Conservation (phyloP, 2,888 invertebrate genomes). For the Stramonita haemastoma region DNA sequence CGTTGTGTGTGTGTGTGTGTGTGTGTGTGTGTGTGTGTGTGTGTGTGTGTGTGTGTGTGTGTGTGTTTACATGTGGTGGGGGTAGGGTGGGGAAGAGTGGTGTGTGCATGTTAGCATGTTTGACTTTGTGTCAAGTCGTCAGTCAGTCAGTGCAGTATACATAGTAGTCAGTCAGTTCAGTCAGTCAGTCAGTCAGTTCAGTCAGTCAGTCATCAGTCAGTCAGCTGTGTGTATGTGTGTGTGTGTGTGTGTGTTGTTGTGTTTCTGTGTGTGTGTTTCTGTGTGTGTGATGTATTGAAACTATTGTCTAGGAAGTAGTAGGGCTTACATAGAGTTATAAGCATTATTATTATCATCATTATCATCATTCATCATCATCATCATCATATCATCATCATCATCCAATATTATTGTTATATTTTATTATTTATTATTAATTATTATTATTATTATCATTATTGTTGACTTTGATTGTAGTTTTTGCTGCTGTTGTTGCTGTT, state of each 20-base stretch:
- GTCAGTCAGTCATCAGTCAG: too few species aligned
- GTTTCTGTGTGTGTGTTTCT: background rate
- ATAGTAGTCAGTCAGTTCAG: too few species aligned
- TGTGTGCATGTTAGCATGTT: too few species aligned
- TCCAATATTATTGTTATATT: background rate
- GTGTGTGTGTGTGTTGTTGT: too few species aligned
- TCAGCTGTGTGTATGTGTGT: too few species aligned
- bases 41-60: conserved; percentile 12
- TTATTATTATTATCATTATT: background rate
- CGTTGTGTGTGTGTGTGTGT: background rate
- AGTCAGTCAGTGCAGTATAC: too few species aligned
- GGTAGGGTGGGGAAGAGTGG: too few species aligned
- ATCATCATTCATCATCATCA: too few species aligned
- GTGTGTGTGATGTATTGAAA: background rate
- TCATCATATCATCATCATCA: too few species aligned
- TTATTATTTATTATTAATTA: background rate
- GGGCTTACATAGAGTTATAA: background rate
- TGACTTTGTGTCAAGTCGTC: too few species aligned
- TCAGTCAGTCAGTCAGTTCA: too few species aligned
- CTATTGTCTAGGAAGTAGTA: background rate
- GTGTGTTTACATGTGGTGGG: background rate
- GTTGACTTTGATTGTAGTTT: background rate
- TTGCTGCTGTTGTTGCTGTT: background rate
- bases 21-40: background rate
- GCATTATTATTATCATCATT: too few species aligned